Conservation (phyloP, 1,140 invertebrate genomes). For the Stegodyphus dumicola region DNA sequence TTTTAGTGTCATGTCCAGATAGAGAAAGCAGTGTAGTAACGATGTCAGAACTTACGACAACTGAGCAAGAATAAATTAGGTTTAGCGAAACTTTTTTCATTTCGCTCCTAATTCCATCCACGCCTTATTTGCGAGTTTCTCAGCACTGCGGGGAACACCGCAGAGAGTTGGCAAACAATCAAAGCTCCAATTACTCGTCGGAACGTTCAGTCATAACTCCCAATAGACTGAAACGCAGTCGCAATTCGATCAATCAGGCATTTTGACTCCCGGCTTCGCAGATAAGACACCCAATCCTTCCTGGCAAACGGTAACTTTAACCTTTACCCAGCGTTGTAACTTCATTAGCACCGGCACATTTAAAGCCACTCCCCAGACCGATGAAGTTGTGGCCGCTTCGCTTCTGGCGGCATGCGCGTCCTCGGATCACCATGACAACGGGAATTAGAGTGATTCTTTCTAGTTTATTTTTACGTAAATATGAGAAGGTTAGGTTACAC, state of each 20-base stretch:
- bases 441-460: not conserved
- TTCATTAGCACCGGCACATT: conserved; percentile 20
- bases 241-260: conserved; percentile 12
- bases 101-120: no score
- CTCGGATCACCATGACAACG: not conserved
- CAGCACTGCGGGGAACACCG: no score
- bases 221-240: conserved; percentile 1
- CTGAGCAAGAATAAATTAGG: no score
- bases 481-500: no score
- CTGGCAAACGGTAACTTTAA: conserved; percentile 14
- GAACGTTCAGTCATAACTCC: not conserved
- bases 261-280: not conserved
- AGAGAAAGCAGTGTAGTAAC: no score
- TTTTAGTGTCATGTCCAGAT: no score
- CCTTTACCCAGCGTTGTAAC: conserved; percentile 10
- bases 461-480: no score
- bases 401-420: not conserved
- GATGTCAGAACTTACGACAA: no score
- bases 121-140: no score
- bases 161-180: not conserved
- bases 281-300: conserved; percentile 7
- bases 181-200: conserved; percentile 8
- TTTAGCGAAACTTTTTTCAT: no score
- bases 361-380: not conserved
- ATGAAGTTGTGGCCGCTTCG: not conserved